Evolutionary conservation across 2,113 vertebrate species (phyloP).

Genomic region (Columbina picui): DNA sequence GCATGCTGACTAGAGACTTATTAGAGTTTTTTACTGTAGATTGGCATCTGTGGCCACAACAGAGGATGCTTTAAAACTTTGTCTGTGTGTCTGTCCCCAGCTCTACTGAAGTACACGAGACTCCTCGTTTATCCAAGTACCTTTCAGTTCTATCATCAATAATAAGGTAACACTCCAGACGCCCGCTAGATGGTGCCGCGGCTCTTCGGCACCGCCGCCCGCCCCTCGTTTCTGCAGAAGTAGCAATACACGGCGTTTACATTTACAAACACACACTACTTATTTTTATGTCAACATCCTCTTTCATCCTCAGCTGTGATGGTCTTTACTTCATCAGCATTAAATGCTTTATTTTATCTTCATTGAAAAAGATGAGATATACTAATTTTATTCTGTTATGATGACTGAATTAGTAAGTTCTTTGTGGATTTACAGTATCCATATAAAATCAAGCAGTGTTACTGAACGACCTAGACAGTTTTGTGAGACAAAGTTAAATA

Average conservation of each 20-base stretch:
- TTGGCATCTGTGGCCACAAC: neutral
- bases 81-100: neutral
- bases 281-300: neutral
- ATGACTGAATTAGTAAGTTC: neutral
- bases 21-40: neutral
- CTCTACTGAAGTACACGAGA: rapidly evolving
- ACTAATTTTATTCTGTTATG: neutral
- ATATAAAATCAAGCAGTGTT: neutral
- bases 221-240: neutral
- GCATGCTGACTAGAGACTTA: neutral
- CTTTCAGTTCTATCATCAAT: neutral
- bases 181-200: too few relatives aligned
- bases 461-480: neutral
- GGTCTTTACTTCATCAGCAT: neutral
- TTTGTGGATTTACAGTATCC: neutral
- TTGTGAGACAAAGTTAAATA: neutral
- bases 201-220: too few relatives aligned
- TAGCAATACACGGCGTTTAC: neutral
- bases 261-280: neutral
- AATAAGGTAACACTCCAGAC: too few relatives aligned
- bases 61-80: neutral
- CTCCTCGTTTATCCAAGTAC: rapidly evolving
- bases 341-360: neutral
- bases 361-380: neutral
- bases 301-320: neutral